Percentiles rank a stretch among this genome's conserved stretches.
Evolutionary conservation across 2,113 vertebrate species (phyloP).

Genomic region (Orthonyx spaldingii): DNA sequence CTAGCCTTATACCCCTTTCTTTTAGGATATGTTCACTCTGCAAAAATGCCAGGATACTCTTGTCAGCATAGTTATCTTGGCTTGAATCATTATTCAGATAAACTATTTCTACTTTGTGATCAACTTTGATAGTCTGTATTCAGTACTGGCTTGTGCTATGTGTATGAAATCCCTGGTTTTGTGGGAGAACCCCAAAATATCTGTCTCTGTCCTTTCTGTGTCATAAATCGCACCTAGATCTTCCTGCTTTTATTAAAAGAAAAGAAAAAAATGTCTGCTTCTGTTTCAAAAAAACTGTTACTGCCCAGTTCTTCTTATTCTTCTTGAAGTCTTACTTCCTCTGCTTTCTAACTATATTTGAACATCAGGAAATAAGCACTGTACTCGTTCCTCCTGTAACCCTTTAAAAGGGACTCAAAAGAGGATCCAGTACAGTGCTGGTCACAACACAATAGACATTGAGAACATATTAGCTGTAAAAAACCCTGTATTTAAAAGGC

Average conservation of each 20-base stretch:
- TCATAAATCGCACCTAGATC: neutral
- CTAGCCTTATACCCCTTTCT: neutral
- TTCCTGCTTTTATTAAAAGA: neutral
- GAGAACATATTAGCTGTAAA: neutral
- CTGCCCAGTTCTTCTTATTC: neutral
- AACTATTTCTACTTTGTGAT: neutral
- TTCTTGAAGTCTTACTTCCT: neutral
- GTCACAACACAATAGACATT: neutral
- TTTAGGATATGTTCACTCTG: neutral
- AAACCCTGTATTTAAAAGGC: neutral
- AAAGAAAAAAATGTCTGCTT: neutral
- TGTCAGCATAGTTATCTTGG: neutral
- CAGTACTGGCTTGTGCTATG: neutral
- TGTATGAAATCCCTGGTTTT: neutral
- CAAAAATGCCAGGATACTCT: neutral
- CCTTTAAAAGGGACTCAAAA: neutral
- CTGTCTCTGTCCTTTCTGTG: neutral
- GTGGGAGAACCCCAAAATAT: neutral
- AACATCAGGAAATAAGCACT: neutral
- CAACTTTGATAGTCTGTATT: neutral
- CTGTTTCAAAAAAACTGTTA: neutral
- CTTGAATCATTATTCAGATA: neutral
- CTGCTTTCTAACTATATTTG: neutral
- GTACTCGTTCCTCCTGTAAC: neutral
- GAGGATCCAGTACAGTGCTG: neutral